Base-by-base conservation (phyloP, 2,888 invertebrate species). In the Drosophila nr. perissopoda region DNA sequence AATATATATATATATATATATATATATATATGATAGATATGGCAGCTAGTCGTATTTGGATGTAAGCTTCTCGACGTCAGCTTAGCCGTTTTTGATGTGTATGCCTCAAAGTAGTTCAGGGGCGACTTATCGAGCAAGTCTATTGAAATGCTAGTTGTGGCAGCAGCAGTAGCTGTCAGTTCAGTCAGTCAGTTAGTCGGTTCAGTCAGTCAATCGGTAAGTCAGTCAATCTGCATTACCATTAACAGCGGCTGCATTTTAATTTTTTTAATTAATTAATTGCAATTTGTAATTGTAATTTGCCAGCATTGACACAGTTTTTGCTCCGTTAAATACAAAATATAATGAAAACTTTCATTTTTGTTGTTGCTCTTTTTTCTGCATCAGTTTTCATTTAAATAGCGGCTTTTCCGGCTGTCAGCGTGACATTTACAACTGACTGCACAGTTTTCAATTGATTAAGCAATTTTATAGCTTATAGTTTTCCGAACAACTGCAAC, bases 391-490 rank as follows among this genome's bases (percentile, higher is more conserved):
- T 70, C 77, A 81, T 76, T 79, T 84, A 76, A 87, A 84, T 79
- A 72, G 46, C 65, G 68, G 72, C 75, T 81, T 83, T 83, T 83
- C 77, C 88, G 71, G 73, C 71, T 82, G 77, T 77, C 83, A 79
- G 65, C 68, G 67, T 82, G 72, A 76, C 82, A 88, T 86, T 89
- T 84, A 74, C 88, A 81, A 76, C 66, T 76, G 76, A 81, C 74
- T 82, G 81, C 75, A 74, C 76, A 84, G 61, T 86, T 88, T 82
- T 76, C 89, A 89, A 86, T 82, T 89, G 85, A 89, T 89, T 89
- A 84, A 84, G 74, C 89, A 86, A 86, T 86, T 89, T 81, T 33
- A 79, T 79, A 74, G 70, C 46, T 46, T 16, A 16, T 16, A 46
- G 16, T 74, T 70, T 66, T 46, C 59, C 69, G 59, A 51, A 51